These are phyloP conservation scores for Aleadryas rufinucha DNA, from an alignment of 2,113 vertebrate species.

Conservation along the genomic window DNA sequence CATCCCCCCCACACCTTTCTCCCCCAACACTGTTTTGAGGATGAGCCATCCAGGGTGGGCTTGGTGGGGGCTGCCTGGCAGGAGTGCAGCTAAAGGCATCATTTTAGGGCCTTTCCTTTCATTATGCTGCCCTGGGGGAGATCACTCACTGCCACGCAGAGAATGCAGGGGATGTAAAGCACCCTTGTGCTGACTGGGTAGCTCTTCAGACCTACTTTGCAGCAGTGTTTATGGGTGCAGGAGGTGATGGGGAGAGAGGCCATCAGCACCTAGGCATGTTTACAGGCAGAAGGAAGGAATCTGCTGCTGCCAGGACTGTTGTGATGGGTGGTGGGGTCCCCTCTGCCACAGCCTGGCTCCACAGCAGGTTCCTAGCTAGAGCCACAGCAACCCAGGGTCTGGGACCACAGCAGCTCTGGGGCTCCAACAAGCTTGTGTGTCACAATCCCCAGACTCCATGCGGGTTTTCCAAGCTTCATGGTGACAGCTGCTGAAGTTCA, in stretches of 20 bases:
- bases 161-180: background rate
- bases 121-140: background rate
- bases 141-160: background rate
- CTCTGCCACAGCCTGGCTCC: background rate
- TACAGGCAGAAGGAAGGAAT: background rate
- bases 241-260: background rate
- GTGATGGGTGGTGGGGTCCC: background rate
- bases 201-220: background rate
- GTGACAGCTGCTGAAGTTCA: background rate
- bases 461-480: background rate
- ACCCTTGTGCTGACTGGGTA: background rate
- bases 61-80: background rate
- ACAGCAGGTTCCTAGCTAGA: background rate
- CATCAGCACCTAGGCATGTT: rapidly evolving
- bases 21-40: background rate
- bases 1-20: background rate
- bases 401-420: background rate
- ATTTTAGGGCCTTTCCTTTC: background rate
- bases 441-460: rapidly evolving
- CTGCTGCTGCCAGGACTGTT: background rate
- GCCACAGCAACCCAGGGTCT: background rate
- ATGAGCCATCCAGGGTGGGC: background rate
- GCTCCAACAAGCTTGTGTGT: rapidly evolving
- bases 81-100: background rate
- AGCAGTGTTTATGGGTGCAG: background rate